Evolutionary conservation across 1,140 invertebrate genomes (phyloP), one percentile per base, ranked within the genome.

Genomic region (Zaprionus gabonicus): DNA sequence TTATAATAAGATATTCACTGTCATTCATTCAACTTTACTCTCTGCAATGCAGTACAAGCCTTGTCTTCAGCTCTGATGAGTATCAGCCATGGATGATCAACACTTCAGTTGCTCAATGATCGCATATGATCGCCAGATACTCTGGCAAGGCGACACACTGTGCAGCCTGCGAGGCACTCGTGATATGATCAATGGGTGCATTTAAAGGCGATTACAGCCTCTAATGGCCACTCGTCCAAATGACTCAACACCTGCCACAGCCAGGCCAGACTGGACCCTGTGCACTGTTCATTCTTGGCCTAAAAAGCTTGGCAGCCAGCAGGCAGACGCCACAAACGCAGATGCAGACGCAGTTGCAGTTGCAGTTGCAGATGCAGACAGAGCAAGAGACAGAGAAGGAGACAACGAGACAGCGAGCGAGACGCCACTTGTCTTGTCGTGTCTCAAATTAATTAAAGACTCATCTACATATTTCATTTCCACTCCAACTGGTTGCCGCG

Each of bases 391-490:
- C 23, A 23, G 23, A 23, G 23, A 23, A 23, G 23, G 23, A 23
- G 23, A 23, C 0, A 23, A 2, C 1, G 23, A 23, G 20, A 25
- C 10, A 25, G 20, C 1, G 46, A 23, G 0, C 2, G 20, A 25
- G 84, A 90, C 85, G 85, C 85, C 85, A 88, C 85, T 85, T 85
- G 85, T 82, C 81, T 71, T 90, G 85, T 90, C 85, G 85, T 90
- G 85, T 85, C 85, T 90, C 86, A 90, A 90, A 90, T 90, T 90
- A 90, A 90, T 90, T 90, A 90, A 90, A 90, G 85, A 90, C 85
- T 90, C 85, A 90, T 90, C 85, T 90, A 90, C 85, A 91, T 90
- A 90, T 90, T 90, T 90, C 85, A 90, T 90, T 90, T 88, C 85
- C 85, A 90, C 85, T 88, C 85, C 75, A 90, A 88, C 84, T 90